A percentile compares a stretch with the other conserved stretches of the same genome.
phyloP scores from a whole-genome alignment of 2,797 vertebrate genomes.

The Myotis daubentonii region DNA sequence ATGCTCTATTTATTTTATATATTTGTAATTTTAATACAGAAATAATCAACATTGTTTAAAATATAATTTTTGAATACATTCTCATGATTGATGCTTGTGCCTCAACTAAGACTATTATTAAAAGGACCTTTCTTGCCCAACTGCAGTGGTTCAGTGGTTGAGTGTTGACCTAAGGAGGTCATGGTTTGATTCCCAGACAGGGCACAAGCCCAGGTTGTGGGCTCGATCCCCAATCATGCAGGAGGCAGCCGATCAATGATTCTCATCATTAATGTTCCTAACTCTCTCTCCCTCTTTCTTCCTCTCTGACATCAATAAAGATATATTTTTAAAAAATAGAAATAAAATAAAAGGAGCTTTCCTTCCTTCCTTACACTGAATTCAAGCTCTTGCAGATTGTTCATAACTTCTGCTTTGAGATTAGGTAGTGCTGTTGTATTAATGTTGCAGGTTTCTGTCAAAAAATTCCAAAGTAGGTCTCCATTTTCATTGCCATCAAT shows the following conservation, averaged over 20 bases:
- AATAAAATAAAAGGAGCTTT: slow-evolving; percentile 58
- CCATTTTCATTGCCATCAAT: slow-evolving; percentile 89
- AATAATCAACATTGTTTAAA: slow-evolving; percentile 1
- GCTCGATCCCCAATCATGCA: no score
- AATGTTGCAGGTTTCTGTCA: slow-evolving; percentile 92
- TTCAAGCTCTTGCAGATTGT: slow-evolving; percentile 88
- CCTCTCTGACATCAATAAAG: no score
- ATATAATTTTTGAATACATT: slow-evolving; percentile 25
- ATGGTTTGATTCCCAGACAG: no score
- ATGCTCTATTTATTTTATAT: neutral
- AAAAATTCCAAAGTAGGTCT: slow-evolving; percentile 93
- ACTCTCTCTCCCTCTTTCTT: no score
- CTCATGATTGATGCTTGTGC: slow-evolving; percentile 66
- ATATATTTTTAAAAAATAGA: no score
- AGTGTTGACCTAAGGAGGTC: no score
- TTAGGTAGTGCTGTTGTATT: slow-evolving; percentile 88
- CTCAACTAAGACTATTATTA: slow-evolving; percentile 89
- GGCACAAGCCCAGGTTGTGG: no score
- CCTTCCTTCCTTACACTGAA: slow-evolving; percentile 88
- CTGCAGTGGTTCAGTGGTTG: no score
- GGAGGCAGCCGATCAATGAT: no score
- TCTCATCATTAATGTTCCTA: no score
- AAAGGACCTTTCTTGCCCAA: slow-evolving; percentile 78
- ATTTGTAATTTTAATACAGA: slow-evolving; percentile 22
- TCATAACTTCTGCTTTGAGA: slow-evolving; percentile 88